Evolutionary conservation across 2,888 invertebrate species (phyloP).

Genomic region (Glaucopsyche alexis): DNA sequence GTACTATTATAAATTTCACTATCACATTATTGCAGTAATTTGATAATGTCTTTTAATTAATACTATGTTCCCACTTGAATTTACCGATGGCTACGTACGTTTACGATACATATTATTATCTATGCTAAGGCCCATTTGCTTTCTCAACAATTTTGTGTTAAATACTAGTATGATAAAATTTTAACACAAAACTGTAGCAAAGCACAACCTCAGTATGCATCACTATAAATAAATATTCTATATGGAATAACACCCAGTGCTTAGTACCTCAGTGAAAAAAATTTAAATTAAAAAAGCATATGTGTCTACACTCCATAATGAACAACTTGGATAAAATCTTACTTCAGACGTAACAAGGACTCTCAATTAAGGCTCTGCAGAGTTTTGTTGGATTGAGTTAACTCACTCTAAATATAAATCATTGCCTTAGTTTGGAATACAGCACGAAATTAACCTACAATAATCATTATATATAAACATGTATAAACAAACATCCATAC

Average conservation of each 20-base stretch:
- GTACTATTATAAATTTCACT: conserved; percentile 48
- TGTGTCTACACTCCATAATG: conserved; percentile 53
- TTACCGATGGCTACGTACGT: conserved; percentile 52
- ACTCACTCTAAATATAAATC: conserved; percentile 22
- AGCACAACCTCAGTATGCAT: conserved; percentile 61
- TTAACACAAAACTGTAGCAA: conserved; percentile 68
- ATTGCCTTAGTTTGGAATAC: conserved; percentile 55
- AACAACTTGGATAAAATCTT: conserved; percentile 46
- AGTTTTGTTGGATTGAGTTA: not conserved
- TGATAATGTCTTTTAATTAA: conserved; percentile 66
- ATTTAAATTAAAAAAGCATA: conserved; percentile 64
- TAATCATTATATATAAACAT: conserved; percentile 77
- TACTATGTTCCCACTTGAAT: conserved; percentile 67
- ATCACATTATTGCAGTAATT: conserved; percentile 59
- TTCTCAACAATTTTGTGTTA: conserved; percentile 76
- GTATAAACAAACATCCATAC: conserved; percentile 74
- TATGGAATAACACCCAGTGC: conserved; percentile 72
- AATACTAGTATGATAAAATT: conserved; percentile 39
- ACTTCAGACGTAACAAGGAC: conserved; percentile 29
- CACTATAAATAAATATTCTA: conserved; percentile 46
- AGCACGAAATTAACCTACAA: conserved; percentile 77
- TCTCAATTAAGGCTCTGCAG: conserved; percentile 19
- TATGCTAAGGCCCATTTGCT: conserved; percentile 74
- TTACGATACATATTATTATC: conserved; percentile 58
- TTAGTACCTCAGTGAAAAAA: conserved; percentile 69